Conservation (phyloP, 2,113 vertebrate genomes). For the Tyto alba region DNA sequence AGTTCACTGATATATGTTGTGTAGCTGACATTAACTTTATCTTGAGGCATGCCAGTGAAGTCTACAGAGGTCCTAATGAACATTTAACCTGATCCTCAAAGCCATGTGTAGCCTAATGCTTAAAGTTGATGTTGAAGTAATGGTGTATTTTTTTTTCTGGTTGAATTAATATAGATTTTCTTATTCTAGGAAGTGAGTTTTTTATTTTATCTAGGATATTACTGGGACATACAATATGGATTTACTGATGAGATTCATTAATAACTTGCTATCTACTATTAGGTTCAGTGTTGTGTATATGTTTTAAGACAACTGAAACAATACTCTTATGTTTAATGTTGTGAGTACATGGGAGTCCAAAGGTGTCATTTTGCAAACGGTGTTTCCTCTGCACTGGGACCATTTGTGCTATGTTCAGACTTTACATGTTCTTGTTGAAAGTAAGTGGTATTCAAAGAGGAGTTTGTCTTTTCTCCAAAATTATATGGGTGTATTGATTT, state of each 20-base stretch:
- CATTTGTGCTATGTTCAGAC: not conserved
- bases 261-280: not conserved
- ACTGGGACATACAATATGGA: not conserved
- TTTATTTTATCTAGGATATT: not conserved
- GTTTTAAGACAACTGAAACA: not conserved
- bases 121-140: not conserved
- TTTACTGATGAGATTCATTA: not conserved
- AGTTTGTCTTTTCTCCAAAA: not conserved
- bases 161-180: not conserved
- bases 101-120: accelerated
- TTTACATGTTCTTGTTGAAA: not conserved
- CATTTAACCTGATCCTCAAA: not conserved
- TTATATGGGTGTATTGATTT: not conserved
- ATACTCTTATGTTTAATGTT: not conserved
- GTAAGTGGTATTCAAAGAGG: not conserved
- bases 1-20: not conserved
- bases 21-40: not conserved
- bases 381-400: not conserved
- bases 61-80: not conserved
- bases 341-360: not conserved
- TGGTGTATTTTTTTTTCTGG: not conserved
- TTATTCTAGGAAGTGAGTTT: not conserved
- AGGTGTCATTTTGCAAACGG: not conserved
- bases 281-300: not conserved
- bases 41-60: not conserved